Evolutionary conservation across 1,140 invertebrate genomes (phyloP), one percentile per base, ranked within the genome.

Genomic region (Lepidurus apus): DNA sequence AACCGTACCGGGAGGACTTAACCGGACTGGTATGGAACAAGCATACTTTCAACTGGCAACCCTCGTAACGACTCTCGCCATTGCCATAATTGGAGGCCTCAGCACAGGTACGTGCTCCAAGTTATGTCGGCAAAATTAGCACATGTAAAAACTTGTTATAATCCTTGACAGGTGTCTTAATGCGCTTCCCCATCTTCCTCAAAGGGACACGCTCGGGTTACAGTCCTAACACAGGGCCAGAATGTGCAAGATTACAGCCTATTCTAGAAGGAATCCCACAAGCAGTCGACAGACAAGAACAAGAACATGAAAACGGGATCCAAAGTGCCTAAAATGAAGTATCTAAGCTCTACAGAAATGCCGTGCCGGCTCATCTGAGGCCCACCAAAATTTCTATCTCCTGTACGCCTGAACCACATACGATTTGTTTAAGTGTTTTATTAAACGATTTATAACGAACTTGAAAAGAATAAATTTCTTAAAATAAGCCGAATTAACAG

Each of bases 41-140:
- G 94, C 92, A 2, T 88, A 87, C 10, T 93, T 90, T 86, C 95
- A 97, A 87, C 84, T 94, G 53, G 84, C 91, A 7, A 91, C 92
- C 2, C 86, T 96, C 8, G 85, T 85, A 5, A 83, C 92, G 6
- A 95, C 94, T 1, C 76, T 96, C 1, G 84, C 84, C 11, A 86
- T 93, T 42, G 90, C 93, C 73, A 86, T 94, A 47, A 86, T 90
- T 76, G 90, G 91, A 24, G 95, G 95, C 74, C 83, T 91, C 80
- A 80, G 94, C 78, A 93, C 94, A 85, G 95, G 95, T 95, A 85
- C 84, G 42, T 47, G 11, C 45, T 13, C 13, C 24, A 43, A 21
- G 13, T 11, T 42, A 42, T 76, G 43, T 47, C 42, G 9, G 53
- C 53, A 65, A 65, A 7, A 13, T 65, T 11, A n/a, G 0, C 7